phyloP scores from a whole-genome alignment of 2,888 invertebrate species.

The Odontomyia ornata region DNA sequence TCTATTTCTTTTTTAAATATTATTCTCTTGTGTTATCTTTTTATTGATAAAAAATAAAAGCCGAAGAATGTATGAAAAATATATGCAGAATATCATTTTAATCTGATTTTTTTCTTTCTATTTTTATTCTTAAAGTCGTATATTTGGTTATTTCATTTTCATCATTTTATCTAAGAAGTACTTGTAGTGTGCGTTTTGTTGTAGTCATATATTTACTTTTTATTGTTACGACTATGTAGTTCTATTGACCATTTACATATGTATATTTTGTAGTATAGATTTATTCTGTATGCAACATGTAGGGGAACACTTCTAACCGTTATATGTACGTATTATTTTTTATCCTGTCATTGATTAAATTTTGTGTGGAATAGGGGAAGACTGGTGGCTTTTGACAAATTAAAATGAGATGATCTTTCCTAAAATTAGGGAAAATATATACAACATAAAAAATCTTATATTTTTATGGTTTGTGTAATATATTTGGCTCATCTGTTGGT shows the following conservation, averaged over 20 bases:
- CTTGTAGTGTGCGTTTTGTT: slow-evolving; percentile 47
- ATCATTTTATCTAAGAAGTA: slow-evolving; percentile 43
- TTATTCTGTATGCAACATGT: not conserved
- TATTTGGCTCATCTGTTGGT: too few species aligned
- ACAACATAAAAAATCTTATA: too few species aligned
- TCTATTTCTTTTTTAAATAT: slow-evolving; percentile 11
- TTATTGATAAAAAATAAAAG: slow-evolving; percentile 14
- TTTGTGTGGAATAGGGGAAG: not conserved
- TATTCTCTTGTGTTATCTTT: not conserved
- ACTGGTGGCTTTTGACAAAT: too few species aligned
- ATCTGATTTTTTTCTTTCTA: not conserved
- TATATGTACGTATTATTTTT: not conserved
- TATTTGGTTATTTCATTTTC: slow-evolving; percentile 37
- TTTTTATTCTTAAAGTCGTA: slow-evolving; percentile 22
- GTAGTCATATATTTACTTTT: slow-evolving; percentile 31
- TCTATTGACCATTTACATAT: slow-evolving; percentile 38
- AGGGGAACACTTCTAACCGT: not conserved
- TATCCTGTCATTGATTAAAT: not conserved
- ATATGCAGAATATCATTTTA: slow-evolving; percentile 4
- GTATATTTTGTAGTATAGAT: not conserved
- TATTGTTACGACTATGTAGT: slow-evolving; percentile 28
- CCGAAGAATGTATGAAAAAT: slow-evolving; percentile 38
- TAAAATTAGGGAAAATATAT: too few species aligned
- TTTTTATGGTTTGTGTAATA: too few species aligned
- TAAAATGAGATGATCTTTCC: too few species aligned